Conservation (phyloP, 2,888 invertebrate species). For the Diplazon laetatorius region DNA sequence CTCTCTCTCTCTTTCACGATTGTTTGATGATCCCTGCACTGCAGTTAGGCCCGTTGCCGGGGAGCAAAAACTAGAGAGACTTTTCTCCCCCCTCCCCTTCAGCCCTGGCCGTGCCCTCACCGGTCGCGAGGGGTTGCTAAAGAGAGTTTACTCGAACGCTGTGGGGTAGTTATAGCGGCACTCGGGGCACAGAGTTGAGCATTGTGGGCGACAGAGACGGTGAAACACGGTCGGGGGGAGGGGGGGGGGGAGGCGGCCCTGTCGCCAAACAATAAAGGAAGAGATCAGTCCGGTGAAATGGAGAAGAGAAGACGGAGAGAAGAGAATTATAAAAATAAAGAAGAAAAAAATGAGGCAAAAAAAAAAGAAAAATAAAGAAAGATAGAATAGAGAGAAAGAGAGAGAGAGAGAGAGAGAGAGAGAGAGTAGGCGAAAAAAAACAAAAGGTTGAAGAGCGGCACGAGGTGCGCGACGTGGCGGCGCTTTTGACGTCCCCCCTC, state of each 20-base stretch:
- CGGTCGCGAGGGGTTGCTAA: constrained; percentile 40
- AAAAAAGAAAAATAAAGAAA: not conserved
- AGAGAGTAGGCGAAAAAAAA: constrained; percentile 15
- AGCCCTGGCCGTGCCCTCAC: too few relatives aligned
- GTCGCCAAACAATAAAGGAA: constrained; percentile 59
- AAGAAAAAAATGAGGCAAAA: constrained; percentile 44
- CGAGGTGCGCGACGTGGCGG: constrained; percentile 67
- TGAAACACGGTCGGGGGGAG: constrained; percentile 56
- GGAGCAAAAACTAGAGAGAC: constrained; percentile 33
- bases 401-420: not conserved
- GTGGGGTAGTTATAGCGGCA: constrained; percentile 49
- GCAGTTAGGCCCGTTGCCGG: constrained; percentile 17
- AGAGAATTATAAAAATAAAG: constrained; percentile 37
- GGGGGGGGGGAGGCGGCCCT: constrained; percentile 43
- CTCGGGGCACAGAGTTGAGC: constrained; percentile 23
- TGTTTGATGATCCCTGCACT: constrained; percentile 33
- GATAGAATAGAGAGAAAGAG: too few relatives aligned
- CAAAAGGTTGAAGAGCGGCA: constrained; percentile 72
- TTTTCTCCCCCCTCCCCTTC: too few relatives aligned
- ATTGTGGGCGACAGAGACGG: constrained; percentile 9
- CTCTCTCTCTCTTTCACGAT: constrained; percentile 20
- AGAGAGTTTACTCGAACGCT: constrained; percentile 53
- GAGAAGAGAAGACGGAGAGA: constrained; percentile 36
- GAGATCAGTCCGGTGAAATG: constrained; percentile 49
- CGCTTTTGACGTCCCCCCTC: constrained; percentile 76